Conservation (phyloP, 2,797 vertebrate species). For the Etheostoma perlongum region DNA sequence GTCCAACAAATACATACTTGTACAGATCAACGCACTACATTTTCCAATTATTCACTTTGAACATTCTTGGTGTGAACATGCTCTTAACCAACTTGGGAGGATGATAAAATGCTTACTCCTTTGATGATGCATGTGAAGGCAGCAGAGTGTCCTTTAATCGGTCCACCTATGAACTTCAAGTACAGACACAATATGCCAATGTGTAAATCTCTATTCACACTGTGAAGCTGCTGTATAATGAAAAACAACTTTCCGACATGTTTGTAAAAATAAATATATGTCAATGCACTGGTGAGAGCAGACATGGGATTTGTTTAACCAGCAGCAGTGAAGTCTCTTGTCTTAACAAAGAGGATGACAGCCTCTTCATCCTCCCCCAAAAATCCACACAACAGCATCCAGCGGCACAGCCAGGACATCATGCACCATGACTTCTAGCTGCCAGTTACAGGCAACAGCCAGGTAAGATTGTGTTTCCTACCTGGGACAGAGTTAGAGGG, state of each 20-base stretch:
- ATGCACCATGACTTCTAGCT: conserved; percentile 52
- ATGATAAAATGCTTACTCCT: neutral
- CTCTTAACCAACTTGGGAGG: neutral
- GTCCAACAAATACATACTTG: neutral
- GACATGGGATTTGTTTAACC: neutral
- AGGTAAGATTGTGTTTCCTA: conserved; percentile 67
- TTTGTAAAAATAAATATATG: neutral
- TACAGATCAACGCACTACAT: neutral
- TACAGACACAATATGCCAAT: neutral
- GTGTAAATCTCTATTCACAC: neutral
- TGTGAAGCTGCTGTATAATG: neutral
- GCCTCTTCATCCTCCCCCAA: neutral
- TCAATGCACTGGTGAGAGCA: neutral
- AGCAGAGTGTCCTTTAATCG: neutral
- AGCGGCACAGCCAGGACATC: conserved; percentile 47
- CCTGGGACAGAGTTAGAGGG: conserved; percentile 73
- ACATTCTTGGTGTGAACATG: neutral
- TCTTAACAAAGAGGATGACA: neutral
- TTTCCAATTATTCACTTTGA: neutral
- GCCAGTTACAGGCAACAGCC: conserved; percentile 29
- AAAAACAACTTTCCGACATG: neutral
- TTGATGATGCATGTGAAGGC: neutral
- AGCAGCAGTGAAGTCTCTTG: neutral
- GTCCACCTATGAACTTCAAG: neutral
- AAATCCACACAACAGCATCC: conserved; percentile 35